Conservation (phyloP, 2,888 invertebrate genomes). For the Plemyria rubiginata region DNA sequence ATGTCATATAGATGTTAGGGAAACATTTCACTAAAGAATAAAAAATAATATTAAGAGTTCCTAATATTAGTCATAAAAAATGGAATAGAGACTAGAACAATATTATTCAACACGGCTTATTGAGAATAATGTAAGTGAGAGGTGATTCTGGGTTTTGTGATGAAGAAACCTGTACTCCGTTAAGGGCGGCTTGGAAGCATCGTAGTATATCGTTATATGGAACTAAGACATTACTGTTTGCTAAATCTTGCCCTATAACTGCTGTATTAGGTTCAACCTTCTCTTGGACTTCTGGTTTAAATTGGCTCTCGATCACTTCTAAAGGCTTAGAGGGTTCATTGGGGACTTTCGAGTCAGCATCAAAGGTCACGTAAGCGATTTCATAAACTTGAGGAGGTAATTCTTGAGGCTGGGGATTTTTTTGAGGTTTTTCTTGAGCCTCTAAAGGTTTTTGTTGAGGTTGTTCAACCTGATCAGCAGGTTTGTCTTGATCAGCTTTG, state of each 20-base stretch:
- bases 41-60: conserved; percentile 29
- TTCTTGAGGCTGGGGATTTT: background rate
- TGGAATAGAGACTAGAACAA: conserved; percentile 53
- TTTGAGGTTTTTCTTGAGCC: conserved; percentile 15
- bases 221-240: conserved; percentile 37
- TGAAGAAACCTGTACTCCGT: conserved; percentile 40
- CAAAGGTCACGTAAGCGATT: background rate
- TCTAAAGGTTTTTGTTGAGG: conserved; percentile 14
- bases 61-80: conserved; percentile 31
- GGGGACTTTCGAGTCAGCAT: background rate
- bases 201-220: conserved; percentile 66
- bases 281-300: conserved; percentile 18
- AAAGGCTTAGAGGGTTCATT: conserved; percentile 7
- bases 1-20: too few relatives aligned
- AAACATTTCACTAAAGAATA: background rate
- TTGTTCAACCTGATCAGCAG: conserved; percentile 2
- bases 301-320: background rate
- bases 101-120: conserved; percentile 55
- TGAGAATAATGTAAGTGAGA: conserved; percentile 68
- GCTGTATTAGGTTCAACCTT: conserved; percentile 27
- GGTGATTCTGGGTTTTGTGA: conserved; percentile 55
- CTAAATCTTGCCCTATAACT: conserved; percentile 9
- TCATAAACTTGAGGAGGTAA: conserved; percentile 18
- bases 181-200: conserved; percentile 65
- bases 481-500: conserved; percentile 1